These are phyloP conservation scores for Spinus olivaceus DNA, from an alignment of 2,797 vertebrate species.

Conservation along the genomic window DNA sequence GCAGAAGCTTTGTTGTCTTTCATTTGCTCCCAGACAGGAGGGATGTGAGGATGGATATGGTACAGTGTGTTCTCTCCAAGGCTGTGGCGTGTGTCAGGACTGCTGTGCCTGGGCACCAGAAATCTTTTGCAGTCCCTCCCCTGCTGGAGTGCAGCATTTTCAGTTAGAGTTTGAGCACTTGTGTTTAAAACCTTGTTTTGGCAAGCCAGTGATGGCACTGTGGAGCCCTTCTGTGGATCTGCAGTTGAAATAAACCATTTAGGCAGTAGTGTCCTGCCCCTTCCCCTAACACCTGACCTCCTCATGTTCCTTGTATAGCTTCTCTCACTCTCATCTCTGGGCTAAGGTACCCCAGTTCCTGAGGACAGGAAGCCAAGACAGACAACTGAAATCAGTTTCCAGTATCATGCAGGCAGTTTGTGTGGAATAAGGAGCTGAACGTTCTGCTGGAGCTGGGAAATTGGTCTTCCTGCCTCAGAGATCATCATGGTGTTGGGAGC, in stretches of 20 bases:
- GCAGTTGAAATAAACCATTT: not conserved
- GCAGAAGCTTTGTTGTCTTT: not conserved
- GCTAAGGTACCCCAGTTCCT: not conserved
- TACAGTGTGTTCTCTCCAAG: not conserved
- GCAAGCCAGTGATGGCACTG: not conserved
- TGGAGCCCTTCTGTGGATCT: not conserved
- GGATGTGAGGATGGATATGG: not conserved
- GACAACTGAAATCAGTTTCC: not conserved
- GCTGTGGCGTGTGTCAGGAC: not conserved
- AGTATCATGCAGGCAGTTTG: not conserved
- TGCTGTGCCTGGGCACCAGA: not conserved
- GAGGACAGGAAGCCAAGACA: not conserved
- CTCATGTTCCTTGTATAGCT: not conserved
- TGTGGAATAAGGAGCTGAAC: not conserved
- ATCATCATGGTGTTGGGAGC: not conserved
- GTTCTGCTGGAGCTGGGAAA: not conserved
- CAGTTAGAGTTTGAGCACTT: not conserved
- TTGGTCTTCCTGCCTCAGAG: not conserved
- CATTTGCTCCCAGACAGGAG: not conserved
- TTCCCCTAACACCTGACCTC: not conserved
- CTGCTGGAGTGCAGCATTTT: not conserved
- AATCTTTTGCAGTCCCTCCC: not conserved
- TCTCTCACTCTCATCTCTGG: rapidly evolving
- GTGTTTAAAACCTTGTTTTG: not conserved
- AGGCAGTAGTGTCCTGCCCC: not conserved